Evolutionary conservation across 1,140 invertebrate species (phyloP).

Genomic region (Pseudomyrmex pallidus): DNA sequence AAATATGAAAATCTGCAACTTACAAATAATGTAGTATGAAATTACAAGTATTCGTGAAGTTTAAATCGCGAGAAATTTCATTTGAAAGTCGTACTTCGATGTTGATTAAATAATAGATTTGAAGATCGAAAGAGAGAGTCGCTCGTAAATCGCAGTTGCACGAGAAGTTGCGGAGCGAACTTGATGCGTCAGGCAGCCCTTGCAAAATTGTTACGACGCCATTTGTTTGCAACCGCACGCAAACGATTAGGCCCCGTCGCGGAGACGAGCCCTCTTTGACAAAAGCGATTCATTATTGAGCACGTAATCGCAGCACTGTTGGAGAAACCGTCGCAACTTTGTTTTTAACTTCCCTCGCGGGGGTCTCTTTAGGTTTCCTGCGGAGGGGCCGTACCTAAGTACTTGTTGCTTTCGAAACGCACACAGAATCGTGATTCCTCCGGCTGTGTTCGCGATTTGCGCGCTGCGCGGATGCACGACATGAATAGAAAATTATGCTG

Average conservation of each 20-base stretch:
- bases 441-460: slow-evolving; percentile 38
- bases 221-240: slow-evolving; percentile 20
- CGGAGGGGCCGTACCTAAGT: slow-evolving; percentile 66
- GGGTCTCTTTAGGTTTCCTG: slow-evolving; percentile 67
- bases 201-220: slow-evolving; percentile 45
- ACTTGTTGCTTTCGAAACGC: slow-evolving; percentile 74
- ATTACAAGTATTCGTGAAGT: background rate
- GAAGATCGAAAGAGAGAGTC: background rate
- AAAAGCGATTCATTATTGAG: slow-evolving; percentile 66
- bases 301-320: slow-evolving; percentile 55
- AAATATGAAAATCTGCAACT: background rate
- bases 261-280: slow-evolving; percentile 9
- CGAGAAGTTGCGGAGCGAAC: background rate
- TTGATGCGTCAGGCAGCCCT: background rate
- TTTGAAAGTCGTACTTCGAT: background rate
- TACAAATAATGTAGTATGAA: no score
- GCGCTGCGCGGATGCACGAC: background rate
- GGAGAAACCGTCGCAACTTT: slow-evolving; percentile 67
- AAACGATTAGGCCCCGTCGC: slow-evolving; percentile 38
- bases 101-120: background rate
- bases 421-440: slow-evolving; percentile 68
- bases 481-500: background rate
- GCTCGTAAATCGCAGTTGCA: background rate
- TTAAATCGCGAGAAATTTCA: background rate
- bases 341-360: slow-evolving; percentile 65